Evolutionary conservation across 2,888 invertebrate species (phyloP).

Genomic region (Plebejus argus): DNA sequence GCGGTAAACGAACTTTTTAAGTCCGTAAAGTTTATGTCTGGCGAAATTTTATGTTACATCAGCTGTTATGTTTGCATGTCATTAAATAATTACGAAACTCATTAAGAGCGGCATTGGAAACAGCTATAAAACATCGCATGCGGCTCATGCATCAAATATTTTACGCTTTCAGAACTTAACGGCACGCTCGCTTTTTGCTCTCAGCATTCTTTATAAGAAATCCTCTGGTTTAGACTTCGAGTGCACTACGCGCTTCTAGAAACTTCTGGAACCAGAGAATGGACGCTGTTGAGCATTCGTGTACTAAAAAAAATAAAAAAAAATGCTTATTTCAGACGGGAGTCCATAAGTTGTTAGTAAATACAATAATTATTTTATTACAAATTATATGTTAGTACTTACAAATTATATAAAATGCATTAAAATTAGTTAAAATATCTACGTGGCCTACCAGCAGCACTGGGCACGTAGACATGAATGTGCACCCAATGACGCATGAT

Average conservation of each 20-base stretch:
- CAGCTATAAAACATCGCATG: constrained; percentile 16
- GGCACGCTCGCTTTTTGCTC: constrained; percentile 59
- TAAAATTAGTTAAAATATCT: too few relatives aligned
- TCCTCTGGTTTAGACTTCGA: constrained; percentile 45
- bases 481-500: too few relatives aligned
- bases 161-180: constrained; percentile 75
- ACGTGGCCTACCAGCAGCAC: too few relatives aligned
- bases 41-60: background rate
- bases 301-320: too few relatives aligned
- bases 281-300: too few relatives aligned
- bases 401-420: too few relatives aligned
- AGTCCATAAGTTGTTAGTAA: too few relatives aligned
- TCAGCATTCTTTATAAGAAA: constrained; percentile 72
- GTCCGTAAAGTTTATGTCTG: background rate
- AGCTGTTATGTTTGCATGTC: background rate
- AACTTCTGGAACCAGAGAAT: background rate
- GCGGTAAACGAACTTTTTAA: too few relatives aligned
- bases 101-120: background rate
- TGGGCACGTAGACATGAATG: too few relatives aligned
- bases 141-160: constrained; percentile 45
- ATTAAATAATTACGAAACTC: constrained; percentile 16
- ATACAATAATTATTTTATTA: too few relatives aligned
- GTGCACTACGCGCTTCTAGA: background rate
- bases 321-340: too few relatives aligned
- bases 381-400: too few relatives aligned